phyloP scores from a whole-genome alignment of 2,797 vertebrate species.

The Falco novaeseelandiae region DNA sequence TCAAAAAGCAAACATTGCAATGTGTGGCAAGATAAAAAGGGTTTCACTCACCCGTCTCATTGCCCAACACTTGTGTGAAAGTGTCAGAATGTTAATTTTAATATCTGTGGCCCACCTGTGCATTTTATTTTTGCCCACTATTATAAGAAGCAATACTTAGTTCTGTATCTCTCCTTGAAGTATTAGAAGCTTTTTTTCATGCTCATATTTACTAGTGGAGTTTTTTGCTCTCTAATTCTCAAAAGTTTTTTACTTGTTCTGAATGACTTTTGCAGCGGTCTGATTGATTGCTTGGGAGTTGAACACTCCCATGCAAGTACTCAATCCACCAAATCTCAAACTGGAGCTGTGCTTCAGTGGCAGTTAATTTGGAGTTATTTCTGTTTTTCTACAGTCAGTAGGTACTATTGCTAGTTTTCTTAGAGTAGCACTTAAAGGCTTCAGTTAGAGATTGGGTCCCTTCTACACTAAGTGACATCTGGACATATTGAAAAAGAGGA shows the following conservation, averaged over 20 bases:
- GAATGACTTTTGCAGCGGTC: background rate
- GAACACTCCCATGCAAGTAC: background rate
- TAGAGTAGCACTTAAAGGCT: background rate
- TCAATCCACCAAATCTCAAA: background rate
- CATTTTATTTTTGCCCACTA: background rate
- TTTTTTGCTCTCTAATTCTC: background rate
- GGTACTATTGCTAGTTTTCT: background rate
- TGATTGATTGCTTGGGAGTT: background rate
- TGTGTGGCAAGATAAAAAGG: background rate
- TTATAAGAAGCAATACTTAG: background rate
- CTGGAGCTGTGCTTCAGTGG: background rate
- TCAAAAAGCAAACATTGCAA: background rate
- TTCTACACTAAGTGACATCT: background rate
- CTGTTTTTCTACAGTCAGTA: background rate
- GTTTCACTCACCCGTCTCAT: background rate
- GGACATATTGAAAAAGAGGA: background rate
- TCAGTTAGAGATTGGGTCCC: background rate
- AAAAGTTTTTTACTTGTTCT: background rate
- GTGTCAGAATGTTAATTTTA: background rate
- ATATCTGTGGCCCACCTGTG: background rate
- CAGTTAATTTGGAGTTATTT: conserved; percentile 1
- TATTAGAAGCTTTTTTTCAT: background rate
- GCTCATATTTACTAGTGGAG: background rate
- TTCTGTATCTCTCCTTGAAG: background rate
- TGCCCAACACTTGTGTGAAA: background rate